phyloP scores from a whole-genome alignment of 2,888 invertebrate genomes.

The Coleophora deauratella region DNA sequence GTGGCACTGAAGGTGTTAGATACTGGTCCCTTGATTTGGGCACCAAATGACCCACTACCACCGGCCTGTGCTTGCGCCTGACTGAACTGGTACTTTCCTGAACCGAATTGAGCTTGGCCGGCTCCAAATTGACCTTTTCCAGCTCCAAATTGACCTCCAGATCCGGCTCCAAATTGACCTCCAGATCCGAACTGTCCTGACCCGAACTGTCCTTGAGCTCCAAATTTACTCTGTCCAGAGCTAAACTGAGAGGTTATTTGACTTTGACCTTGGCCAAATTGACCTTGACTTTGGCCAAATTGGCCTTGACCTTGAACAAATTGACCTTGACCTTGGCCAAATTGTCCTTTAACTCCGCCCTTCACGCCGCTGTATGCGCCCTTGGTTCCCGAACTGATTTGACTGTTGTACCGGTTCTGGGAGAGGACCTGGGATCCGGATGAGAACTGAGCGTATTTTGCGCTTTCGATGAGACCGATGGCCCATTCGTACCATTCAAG shows the following conservation, averaged over 20 bases:
- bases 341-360: conserved; percentile 24
- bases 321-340: conserved; percentile 4
- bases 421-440: conserved; percentile 29
- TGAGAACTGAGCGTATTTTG: conserved; percentile 44
- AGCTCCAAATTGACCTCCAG: not conserved
- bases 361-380: conserved; percentile 16
- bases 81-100: conserved; percentile 16
- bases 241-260: not conserved
- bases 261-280: not conserved
- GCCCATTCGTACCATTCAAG: conserved; percentile 74
- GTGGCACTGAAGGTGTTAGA: conserved; percentile 50
- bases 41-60: conserved; percentile 26
- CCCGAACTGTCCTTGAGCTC: conserved; percentile 5
- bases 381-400: conserved; percentile 23
- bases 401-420: conserved; percentile 29
- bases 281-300: conserved; percentile 1
- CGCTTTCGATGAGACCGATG: conserved; percentile 55
- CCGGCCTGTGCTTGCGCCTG: conserved; percentile 23
- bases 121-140: not conserved
- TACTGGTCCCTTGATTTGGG: conserved; percentile 42
- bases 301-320: conserved; percentile 3
- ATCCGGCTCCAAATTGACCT: conserved; percentile 5
- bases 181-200: conserved; percentile 9
- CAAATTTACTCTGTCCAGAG: conserved; percentile 6
- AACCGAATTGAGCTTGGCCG: conserved; percentile 3